phyloP scores from a whole-genome alignment of 2,113 vertebrate species.

The Alethe diademata region DNA sequence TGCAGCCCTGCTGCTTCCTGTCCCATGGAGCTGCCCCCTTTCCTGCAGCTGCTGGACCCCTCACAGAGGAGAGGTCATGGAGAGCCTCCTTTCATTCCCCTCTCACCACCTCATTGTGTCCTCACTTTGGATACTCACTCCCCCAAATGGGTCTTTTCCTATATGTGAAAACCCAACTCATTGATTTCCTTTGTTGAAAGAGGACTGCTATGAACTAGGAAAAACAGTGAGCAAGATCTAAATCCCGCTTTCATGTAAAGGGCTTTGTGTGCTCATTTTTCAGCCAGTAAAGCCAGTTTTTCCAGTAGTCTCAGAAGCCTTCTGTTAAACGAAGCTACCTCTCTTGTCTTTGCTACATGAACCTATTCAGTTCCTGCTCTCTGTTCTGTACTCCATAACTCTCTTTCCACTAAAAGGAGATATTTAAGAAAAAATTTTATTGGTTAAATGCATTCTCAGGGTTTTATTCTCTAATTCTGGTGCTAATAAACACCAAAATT shows the following conservation, averaged over 20 bases:
- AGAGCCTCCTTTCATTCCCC: not conserved
- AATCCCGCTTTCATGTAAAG: not conserved
- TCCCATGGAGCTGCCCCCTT: accelerated
- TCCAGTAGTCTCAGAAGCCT: not conserved
- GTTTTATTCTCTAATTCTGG: constrained; percentile 23
- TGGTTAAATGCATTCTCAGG: not conserved
- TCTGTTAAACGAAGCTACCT: not conserved
- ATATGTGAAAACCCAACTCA: not conserved
- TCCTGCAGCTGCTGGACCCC: not conserved
- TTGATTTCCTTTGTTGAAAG: not conserved
- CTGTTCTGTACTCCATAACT: not conserved
- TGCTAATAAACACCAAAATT: constrained; percentile 22
- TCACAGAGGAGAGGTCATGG: not conserved
- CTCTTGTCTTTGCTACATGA: not conserved
- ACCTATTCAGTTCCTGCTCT: not conserved
- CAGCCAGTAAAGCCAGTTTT: not conserved
- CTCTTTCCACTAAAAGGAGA: not conserved
- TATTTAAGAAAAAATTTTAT: not conserved
- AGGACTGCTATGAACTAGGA: not conserved
- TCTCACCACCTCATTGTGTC: not conserved
- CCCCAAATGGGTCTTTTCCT: not conserved
- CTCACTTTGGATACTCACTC: not conserved
- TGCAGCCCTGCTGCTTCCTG: not conserved
- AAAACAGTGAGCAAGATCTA: not conserved
- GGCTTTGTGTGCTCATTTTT: not conserved